A percentile compares a stretch with the other conserved stretches of the same genome.
phyloP scores from a whole-genome alignment of 2,113 vertebrate genomes.

The Aldabrachelys gigantea region DNA sequence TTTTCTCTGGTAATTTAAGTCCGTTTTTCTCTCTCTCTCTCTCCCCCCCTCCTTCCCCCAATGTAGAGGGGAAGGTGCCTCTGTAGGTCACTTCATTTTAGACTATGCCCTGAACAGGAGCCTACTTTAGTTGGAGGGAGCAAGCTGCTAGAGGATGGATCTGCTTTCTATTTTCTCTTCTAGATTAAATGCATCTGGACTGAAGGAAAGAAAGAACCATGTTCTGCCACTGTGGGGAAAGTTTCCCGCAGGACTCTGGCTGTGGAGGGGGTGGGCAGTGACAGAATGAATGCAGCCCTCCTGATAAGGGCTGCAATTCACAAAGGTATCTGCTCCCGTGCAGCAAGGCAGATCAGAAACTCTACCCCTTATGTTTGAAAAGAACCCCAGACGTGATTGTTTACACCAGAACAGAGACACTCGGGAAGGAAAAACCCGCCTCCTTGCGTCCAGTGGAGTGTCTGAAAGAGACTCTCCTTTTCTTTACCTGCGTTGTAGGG shows the following conservation, averaged over 20 bases:
- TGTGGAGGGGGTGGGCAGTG: neutral
- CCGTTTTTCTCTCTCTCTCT: neutral
- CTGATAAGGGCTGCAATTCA: neutral
- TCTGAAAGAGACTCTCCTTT: neutral
- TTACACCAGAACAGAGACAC: neutral
- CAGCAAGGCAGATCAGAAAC: neutral
- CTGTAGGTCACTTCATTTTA: neutral
- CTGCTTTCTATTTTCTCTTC: conserved; percentile 54
- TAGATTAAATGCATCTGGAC: conserved; percentile 31
- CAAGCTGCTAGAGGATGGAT: neutral
- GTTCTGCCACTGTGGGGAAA: neutral
- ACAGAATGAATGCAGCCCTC: neutral
- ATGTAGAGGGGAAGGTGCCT: neutral
- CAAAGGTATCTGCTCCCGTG: neutral
- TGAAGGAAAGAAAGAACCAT: neutral
- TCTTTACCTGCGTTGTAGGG: neutral
- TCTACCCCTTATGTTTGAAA: neutral
- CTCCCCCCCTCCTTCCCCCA: neutral
- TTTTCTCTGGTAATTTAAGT: neutral
- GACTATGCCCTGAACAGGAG: neutral
- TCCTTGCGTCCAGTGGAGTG: neutral
- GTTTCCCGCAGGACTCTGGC: neutral
- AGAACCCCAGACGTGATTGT: neutral
- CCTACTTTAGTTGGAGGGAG: neutral
- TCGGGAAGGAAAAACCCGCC: neutral